Percentiles rank a stretch among this genome's conserved stretches.
Evolutionary conservation across 2,888 invertebrate genomes (phyloP).

Genomic region (Parnassius orleans): DNA sequence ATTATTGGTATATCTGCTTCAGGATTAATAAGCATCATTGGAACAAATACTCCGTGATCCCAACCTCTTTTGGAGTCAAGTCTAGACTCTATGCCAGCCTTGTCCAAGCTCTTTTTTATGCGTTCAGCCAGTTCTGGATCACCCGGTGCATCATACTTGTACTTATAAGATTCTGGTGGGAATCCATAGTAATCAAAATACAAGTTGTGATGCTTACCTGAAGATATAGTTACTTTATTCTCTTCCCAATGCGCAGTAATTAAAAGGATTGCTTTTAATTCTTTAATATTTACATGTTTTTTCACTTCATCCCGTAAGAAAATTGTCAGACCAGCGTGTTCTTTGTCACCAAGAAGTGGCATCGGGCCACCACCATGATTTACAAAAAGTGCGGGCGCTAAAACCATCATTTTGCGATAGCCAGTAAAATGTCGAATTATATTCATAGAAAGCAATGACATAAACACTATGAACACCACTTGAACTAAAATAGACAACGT

Average conservation of each 20-base stretch:
- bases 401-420: constrained; percentile 55
- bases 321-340: constrained; percentile 58
- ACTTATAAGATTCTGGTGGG: constrained; percentile 68
- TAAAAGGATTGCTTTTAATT: constrained; percentile 65
- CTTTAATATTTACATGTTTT: constrained; percentile 61
- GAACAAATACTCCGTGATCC: constrained; percentile 77
- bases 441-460: constrained; percentile 72
- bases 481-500: constrained; percentile 64
- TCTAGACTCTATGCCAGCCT: constrained; percentile 59
- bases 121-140: constrained; percentile 59
- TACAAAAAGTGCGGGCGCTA: constrained; percentile 72
- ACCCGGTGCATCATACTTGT: constrained; percentile 68
- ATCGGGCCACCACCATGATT: constrained; percentile 74
- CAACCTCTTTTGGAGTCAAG: constrained; percentile 67
- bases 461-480: constrained; percentile 65
- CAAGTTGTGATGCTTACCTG: constrained; percentile 61
- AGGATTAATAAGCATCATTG: constrained; percentile 73
- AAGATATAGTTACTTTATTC: constrained; percentile 64
- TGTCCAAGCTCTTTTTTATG: constrained; percentile 54
- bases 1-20: constrained; percentile 67
- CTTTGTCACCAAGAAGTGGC: constrained; percentile 67
- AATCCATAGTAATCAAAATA: constrained; percentile 75
- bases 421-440: constrained; percentile 62
- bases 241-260: constrained; percentile 76
- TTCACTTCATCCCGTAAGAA: constrained; percentile 65